Conservation (phyloP, 2,113 vertebrate genomes). For the Halichoeres trimaculatus region DNA sequence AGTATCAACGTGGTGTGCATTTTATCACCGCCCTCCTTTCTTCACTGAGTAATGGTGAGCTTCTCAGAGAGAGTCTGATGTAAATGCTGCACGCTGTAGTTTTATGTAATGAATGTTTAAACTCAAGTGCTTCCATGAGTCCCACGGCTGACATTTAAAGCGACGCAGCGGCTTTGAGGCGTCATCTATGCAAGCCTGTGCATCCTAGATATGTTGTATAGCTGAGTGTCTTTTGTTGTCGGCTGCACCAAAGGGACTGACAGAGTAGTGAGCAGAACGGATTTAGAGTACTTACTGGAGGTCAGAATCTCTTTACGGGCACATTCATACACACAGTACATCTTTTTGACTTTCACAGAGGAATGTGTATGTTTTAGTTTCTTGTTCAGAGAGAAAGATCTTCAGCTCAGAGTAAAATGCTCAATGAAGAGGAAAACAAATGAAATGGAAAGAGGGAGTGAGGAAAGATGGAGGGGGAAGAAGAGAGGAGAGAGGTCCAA, state of each 20-base stretch:
- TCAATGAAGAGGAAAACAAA: neutral
- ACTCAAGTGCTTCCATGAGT: constrained; percentile 7
- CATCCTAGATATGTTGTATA: constrained; percentile 59
- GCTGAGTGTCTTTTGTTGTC: constrained; percentile 57
- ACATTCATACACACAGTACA: neutral
- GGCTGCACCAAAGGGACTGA: constrained; percentile 43
- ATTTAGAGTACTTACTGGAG: constrained; percentile 31
- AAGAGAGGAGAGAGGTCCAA: neutral
- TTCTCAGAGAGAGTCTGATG: neutral
- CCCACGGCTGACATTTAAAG: constrained; percentile 1
- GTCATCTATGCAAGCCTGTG: constrained; percentile 46
- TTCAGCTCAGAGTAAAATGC: neutral
- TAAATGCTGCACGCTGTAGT: neutral
- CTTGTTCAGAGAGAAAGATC: neutral
- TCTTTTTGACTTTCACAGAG: neutral
- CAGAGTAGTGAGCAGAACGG: constrained; percentile 10
- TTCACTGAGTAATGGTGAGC: neutral
- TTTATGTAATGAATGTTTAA: constrained; percentile 2
- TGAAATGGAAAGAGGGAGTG: neutral
- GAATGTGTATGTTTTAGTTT: neutral
- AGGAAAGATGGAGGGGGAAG: neutral
- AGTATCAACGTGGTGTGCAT: neutral
- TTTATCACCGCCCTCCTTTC: neutral
- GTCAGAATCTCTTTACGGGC: constrained; percentile 27
- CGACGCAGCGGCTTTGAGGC: neutral